Evolutionary conservation across 2,888 invertebrate genomes (phyloP).

Genomic region (Diarsia dahlii): DNA sequence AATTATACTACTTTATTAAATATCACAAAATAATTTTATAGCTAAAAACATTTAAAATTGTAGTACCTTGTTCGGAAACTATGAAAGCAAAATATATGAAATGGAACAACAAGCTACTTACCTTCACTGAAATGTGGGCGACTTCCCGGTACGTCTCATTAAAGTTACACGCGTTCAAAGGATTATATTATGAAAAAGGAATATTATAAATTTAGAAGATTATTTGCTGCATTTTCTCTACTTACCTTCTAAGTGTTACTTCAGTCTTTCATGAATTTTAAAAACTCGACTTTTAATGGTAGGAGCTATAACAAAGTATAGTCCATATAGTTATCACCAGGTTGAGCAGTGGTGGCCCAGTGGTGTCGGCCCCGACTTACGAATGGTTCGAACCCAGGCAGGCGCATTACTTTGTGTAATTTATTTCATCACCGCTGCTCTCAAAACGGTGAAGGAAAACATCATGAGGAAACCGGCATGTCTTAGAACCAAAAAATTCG

Average conservation of each 20-base stretch:
- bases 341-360: too few species aligned
- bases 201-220: background rate
- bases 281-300: background rate
- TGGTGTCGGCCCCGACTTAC: too few species aligned
- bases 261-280: background rate
- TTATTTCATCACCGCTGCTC: too few species aligned
- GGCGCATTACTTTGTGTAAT: too few species aligned
- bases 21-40: background rate
- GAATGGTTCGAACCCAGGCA: too few species aligned
- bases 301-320: too few species aligned
- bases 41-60: background rate
- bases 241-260: background rate
- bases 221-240: background rate
- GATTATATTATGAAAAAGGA: background rate
- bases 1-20: background rate
- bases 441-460: too few species aligned
- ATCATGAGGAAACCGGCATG: too few species aligned
- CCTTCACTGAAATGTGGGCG: background rate
- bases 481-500: too few species aligned
- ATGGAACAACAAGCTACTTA: background rate
- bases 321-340: too few species aligned
- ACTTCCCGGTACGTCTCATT: constrained; percentile 8
- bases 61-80: background rate
- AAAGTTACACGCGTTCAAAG: background rate
- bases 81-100: background rate